Base-by-base conservation (phyloP, 92 coral and sea anemone genomes). In the Umimayanthus kanabou region DNA sequence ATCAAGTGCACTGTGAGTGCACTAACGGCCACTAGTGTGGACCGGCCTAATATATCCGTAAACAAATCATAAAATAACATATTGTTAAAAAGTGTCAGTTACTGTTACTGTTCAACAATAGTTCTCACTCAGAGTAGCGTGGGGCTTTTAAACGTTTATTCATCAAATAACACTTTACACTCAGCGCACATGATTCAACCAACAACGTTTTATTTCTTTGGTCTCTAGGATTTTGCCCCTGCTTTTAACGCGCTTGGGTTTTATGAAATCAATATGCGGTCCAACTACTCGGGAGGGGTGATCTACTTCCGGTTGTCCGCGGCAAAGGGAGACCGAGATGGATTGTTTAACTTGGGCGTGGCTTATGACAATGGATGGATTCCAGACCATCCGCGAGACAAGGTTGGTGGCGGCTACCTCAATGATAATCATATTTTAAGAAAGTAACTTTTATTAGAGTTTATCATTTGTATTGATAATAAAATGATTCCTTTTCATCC, bases 241-340 rank as follows among this genome's bases (percentile, higher is more conserved):
- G 99, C 99, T 29, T 90, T 92, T 25, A 97, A 97, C 79, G 99
- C 99, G 0, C 81, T 97, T 77, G 99, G 99, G 29, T 97, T 92
- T 79, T 93, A 91, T 39, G 99, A 97, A 77, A 90, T 92, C 50
- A 92, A 97, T 93, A 86, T 92, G 78, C 95, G 97, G 15, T 90
- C 91, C 3, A 97, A 97, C 90, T 89, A 73, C 94, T 90, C 92
- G 47, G 98, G 99, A 40, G 99, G 93, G 43, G 94, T 91, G 40
- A 47, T 73, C 20, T 93, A 93, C 88, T 97, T 97, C 76, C 88
- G 74, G 80, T 85, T 89, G 78, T 98, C 99, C 1, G 98, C 99
- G 22, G 91, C 81, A 45, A 88, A 88, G 64, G 98, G 98, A 11
- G 97, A 97, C 93, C 86, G 99, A 73, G 99, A 97, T 88, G 99